phyloP scores from a whole-genome alignment of 2,113 vertebrate genomes.

The Glaucomys volans region DNA sequence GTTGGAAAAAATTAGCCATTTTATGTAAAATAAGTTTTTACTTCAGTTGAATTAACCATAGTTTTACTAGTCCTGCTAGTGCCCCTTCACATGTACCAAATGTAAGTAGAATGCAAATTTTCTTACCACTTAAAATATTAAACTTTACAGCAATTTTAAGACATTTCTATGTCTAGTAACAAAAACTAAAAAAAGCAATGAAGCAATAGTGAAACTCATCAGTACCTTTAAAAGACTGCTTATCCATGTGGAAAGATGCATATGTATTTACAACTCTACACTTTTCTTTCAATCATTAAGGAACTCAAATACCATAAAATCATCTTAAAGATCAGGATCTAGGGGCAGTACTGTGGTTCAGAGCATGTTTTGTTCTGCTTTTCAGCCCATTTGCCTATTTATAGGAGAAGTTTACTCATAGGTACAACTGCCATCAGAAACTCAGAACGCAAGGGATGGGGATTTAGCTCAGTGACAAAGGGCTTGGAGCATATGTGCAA shows the following conservation, averaged over 20 bases:
- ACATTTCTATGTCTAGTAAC: not conserved
- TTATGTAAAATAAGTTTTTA: conserved; percentile 19
- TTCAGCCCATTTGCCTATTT: not conserved
- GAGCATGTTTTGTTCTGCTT: not conserved
- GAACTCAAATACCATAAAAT: conserved; percentile 30
- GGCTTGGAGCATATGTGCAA: not conserved
- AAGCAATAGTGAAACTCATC: not conserved
- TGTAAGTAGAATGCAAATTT: not conserved
- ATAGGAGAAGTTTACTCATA: not conserved
- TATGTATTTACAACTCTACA: not conserved
- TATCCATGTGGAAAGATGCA: not conserved
- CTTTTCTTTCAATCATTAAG: conserved; percentile 28
- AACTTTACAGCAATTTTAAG: not conserved
- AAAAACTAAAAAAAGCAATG: not conserved
- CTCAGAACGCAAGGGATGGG: not conserved
- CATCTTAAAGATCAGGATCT: conserved; percentile 3
- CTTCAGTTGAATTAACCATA: not conserved
- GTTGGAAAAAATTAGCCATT: conserved; percentile 1
- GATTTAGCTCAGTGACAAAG: not conserved
- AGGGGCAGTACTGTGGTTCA: not conserved
- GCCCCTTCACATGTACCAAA: not conserved
- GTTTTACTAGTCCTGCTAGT: not conserved
- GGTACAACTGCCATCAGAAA: not conserved
- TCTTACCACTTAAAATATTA: not conserved
- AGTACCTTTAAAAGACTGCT: not conserved